Evolutionary conservation across 2,113 vertebrate genomes (phyloP).

Genomic region (Antennarius striatus): DNA sequence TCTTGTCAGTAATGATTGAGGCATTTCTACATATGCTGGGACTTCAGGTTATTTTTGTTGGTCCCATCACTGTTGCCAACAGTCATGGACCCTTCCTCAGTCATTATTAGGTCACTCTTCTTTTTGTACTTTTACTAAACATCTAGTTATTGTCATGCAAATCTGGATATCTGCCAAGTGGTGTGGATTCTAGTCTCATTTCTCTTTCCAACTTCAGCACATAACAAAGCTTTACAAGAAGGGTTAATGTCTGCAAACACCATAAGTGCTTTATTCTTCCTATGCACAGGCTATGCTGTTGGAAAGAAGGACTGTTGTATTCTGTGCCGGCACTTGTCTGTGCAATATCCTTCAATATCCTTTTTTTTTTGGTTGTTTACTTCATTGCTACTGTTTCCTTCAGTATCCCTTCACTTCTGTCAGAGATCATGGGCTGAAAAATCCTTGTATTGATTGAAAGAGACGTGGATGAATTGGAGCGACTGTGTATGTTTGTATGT

Average conservation of each 20-base stretch:
- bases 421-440: slow-evolving; percentile 9
- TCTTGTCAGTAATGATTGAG: slow-evolving; percentile 64
- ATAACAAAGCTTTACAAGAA: slow-evolving; percentile 83
- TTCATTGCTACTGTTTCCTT: slow-evolving; percentile 76
- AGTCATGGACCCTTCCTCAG: slow-evolving; percentile 54
- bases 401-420: slow-evolving; percentile 36
- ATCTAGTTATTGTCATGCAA: slow-evolving; percentile 43
- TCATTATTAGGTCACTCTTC: slow-evolving; percentile 28
- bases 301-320: slow-evolving; percentile 91
- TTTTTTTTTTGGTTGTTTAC: slow-evolving; percentile 72
- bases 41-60: slow-evolving; percentile 57
- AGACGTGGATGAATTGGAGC: slow-evolving; percentile 34
- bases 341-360: slow-evolving; percentile 85
- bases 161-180: slow-evolving; percentile 55
- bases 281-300: slow-evolving; percentile 94
- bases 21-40: slow-evolving; percentile 61
- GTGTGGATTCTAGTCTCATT: slow-evolving; percentile 63
- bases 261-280: slow-evolving; percentile 99
- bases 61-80: slow-evolving; percentile 69
- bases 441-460: slow-evolving; percentile 50
- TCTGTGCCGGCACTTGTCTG: slow-evolving; percentile 91
- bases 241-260: slow-evolving; percentile 89
- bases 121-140: slow-evolving; percentile 46
- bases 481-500: slow-evolving; percentile 11
- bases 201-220: slow-evolving; percentile 61